These are phyloP conservation scores for Mormoops blainvillei DNA, from an alignment of 2,113 vertebrate genomes.

Conservation along the genomic window DNA sequence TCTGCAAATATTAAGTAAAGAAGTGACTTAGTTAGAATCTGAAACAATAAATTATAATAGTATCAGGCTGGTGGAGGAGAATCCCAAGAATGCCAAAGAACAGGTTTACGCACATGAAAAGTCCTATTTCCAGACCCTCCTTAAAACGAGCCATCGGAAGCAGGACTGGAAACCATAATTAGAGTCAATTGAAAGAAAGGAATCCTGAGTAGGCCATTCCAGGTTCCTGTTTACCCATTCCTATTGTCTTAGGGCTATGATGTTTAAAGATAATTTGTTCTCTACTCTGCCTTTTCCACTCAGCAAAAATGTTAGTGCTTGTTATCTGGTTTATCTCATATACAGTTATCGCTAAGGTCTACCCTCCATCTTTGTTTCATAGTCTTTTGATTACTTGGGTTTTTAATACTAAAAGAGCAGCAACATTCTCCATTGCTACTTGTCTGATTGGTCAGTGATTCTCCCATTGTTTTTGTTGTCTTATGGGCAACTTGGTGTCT, in stretches of 20 bases:
- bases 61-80: not conserved
- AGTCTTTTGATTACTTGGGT: not conserved
- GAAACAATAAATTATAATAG: not conserved
- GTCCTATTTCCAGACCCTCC: not conserved
- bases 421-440: not conserved
- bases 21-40: not conserved
- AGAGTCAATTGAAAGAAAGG: not conserved
- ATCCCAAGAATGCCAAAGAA: not conserved
- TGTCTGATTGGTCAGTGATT: not conserved
- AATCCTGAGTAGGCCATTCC: not conserved
- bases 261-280: not conserved
- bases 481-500: not conserved
- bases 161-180: not conserved
- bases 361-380: not conserved
- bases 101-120: not conserved
- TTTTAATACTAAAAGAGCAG: not conserved
- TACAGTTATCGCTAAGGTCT: not conserved
- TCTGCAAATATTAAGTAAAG: not conserved
- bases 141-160: not conserved
- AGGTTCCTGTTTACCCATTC: not conserved
- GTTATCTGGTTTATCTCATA: not conserved
- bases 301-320: not conserved
- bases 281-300: not conserved
- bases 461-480: not conserved
- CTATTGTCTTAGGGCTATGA: not conserved